Evolutionary conservation across 2,888 invertebrate species (phyloP), one percentile per base, ranked within the genome.

Genomic region (Gymnocheta viridis): DNA sequence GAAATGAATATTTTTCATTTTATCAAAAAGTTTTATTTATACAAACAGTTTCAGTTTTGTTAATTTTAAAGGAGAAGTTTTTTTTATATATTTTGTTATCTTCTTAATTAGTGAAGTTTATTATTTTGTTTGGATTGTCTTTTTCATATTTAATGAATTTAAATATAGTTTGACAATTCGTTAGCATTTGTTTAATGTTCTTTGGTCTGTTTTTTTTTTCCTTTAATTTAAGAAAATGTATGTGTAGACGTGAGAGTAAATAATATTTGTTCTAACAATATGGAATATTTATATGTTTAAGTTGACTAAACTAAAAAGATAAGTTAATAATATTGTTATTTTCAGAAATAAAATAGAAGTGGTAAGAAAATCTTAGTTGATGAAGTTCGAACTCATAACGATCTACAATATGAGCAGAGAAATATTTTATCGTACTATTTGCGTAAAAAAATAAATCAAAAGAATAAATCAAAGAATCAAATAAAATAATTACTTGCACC

Each of bases 71-170:
- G 51, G 14, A 60, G 29, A 24, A 56, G 17, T 77, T 66, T 73
- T 49, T 19, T n/a, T 12, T 19, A 49, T 35, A 27, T 5, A 22
- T 44, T 27, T 64, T 67, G 44, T 6, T 32, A 51, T 56, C 41
- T 72, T 73, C 58, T 41, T 80, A 80, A 80, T 80, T 80, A 80
- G 66, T 58, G 73, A 80, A 80, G 73, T 80, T 80, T 72, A 35
- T 66, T 49, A 80, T 73, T 80, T 67, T 67, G 54, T 51, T 72
- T 72, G 35, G 12, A 56, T 41, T 72, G 10, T 64, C 7, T 51
- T 38, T 58, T 54, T 29, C 51, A 12, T 51, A 19, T 77, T 47
- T 41, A 60, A 49, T 51, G 12, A 62, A 62, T 51, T 78, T 62
- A 44, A 72, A 9, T 76, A 66, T 29, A 69, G 32, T 72, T 79